Evolutionary conservation across 1,140 invertebrate genomes (phyloP).

Genomic region (Saccostrea glomerata): DNA sequence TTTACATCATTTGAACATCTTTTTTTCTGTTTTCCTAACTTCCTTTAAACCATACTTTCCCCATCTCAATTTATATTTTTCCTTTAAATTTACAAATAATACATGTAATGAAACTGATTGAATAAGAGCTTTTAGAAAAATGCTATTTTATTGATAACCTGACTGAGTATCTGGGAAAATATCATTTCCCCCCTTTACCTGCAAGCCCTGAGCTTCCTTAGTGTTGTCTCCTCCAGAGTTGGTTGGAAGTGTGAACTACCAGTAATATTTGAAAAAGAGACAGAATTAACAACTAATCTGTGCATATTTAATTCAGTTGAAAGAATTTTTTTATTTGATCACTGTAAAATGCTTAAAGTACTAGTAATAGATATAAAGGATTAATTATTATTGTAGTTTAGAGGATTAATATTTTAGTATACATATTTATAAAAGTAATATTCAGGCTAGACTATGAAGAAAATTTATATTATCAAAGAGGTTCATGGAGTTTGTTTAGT

Average conservation of each 20-base stretch:
- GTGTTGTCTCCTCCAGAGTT: conserved; percentile 51
- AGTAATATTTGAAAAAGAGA: no score
- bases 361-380: neutral
- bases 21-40: neutral
- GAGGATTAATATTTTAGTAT: neutral
- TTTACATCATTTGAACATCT: neutral
- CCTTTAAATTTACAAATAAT: no score
- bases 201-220: conserved; percentile 61
- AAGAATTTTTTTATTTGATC: no score
- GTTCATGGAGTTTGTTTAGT: no score
- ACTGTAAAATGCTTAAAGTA: neutral
- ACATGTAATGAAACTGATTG: no score
- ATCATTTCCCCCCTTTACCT: conserved; percentile 52
- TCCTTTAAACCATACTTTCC: neutral
- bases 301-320: no score
- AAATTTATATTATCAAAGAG: neutral
- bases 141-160: neutral
- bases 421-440: neutral
- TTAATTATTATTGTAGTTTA: neutral
- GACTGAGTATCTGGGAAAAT: neutral
- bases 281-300: no score
- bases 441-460: neutral
- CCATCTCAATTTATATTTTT: no score
- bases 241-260: conserved; percentile 10
- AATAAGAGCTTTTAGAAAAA: neutral